These are phyloP conservation scores for Macropus fuliginosus DNA, from an alignment of 2,797 vertebrate species.

Conservation along the genomic window DNA sequence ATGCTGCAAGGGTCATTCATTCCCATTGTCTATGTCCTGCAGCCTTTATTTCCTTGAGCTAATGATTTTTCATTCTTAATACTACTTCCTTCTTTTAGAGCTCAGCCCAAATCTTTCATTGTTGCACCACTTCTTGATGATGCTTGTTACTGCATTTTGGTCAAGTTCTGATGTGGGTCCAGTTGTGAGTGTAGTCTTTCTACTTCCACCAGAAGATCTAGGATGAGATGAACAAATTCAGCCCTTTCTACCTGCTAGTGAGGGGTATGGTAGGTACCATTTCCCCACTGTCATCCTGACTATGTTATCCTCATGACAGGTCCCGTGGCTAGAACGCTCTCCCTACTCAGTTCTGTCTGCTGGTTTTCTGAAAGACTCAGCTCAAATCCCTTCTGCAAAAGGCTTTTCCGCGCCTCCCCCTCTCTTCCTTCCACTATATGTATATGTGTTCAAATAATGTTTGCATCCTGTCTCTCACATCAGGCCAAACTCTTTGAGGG, in stretches of 20 bases:
- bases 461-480: neutral
- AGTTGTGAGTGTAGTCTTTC: neutral
- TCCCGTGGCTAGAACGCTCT: neutral
- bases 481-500: neutral
- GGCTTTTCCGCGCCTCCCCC: neutral
- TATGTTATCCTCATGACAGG: neutral
- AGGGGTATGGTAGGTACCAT: neutral
- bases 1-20: neutral
- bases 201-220: neutral
- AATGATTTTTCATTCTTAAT: neutral
- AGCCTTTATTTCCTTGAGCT: neutral
- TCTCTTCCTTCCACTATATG: neutral
- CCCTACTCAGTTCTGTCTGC: neutral
- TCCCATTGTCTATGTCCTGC: too few relatives aligned
- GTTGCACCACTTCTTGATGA: neutral
- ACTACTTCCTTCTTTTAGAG: neutral
- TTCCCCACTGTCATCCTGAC: neutral
- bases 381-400: neutral
- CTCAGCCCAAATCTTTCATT: neutral
- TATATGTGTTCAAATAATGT: neutral
- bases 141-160: neutral
- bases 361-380: neutral
- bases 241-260: neutral
- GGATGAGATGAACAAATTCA: neutral
- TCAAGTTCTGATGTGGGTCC: neutral